Base-by-base conservation (phyloP, 2,888 invertebrate species). In the Podabrus alpinus region DNA sequence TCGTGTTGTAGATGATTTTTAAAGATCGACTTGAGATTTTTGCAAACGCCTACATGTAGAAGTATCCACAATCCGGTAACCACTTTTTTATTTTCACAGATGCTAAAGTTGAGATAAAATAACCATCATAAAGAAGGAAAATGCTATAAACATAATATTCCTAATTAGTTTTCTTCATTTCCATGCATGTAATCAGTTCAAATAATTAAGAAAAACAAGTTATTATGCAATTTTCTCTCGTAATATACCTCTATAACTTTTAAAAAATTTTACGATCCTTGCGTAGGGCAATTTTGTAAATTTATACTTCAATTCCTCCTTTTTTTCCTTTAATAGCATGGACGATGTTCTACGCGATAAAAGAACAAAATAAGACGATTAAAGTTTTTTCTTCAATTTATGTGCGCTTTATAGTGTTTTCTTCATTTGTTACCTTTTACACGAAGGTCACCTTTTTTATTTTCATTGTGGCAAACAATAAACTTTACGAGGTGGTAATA, bases 1-100 rank as follows among this genome's bases (percentile, higher is more conserved):
- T 73, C 75, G 75, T 73, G 75, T 69, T 72, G 75, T 75, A 60
- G 59, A 29, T 15, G 16, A 72, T 75, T 75, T 75, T 75, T 75
- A 59, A 66, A 45, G 66, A 25, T 29, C 45, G 70, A 68, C 17
- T 62, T 25, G 59, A 15, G 69, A 72, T 75, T 75, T 73, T 74
- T 66, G 25, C 61, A 60, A 19, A 75, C 75, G 61, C 75, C 75
- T 73, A 75, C 75, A 68, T 75, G 11, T 66, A 68, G 64, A 59
- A 73, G 62, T 69, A 70, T 66, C 70, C 66, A 45, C 70, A 69
- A 64, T 69, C 66, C 69, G 64, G 59, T 66, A 69, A 69, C 69
- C 62, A 17, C 17, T n/a, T 64, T 64, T 64, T 64, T 64, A 17
- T 21, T 16, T 64, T 21, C 16, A 19, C n/a, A n/a, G 62, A 64